Evolutionary conservation across 2,113 vertebrate species (phyloP).

Genomic region (Turdus rufiventris): DNA sequence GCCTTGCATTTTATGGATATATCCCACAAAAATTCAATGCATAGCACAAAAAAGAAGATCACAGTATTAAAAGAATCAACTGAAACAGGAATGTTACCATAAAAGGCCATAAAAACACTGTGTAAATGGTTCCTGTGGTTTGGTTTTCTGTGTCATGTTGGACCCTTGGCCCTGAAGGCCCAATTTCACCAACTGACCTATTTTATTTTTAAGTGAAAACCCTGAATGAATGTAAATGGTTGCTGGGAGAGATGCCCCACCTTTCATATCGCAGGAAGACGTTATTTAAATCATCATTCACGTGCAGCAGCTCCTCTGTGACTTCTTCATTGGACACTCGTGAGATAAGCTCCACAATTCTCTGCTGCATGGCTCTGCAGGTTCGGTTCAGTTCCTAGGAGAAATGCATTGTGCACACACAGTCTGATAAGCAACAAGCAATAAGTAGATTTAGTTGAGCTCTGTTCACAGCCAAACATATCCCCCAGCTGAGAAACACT

Average conservation of each 20-base stretch:
- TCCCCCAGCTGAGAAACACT: conserved; percentile 39
- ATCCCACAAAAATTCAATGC: not conserved
- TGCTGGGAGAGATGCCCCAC: conserved; percentile 53
- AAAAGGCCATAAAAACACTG: not conserved
- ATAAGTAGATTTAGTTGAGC: conserved; percentile 17
- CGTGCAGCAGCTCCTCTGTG: conserved; percentile 92
- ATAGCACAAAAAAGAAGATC: not conserved
- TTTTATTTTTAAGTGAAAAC: not conserved
- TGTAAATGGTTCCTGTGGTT: not conserved
- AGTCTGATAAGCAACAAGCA: conserved; percentile 22
- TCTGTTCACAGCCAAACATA: conserved; percentile 39
- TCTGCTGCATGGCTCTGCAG: conserved; percentile 95
- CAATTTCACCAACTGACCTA: not conserved
- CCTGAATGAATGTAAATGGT: not conserved
- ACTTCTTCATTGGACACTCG: conserved; percentile 93
- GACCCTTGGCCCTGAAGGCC: not conserved
- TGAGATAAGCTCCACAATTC: conserved; percentile 94
- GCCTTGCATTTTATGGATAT: not conserved
- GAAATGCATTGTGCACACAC: conserved; percentile 7
- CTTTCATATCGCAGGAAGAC: conserved; percentile 95
- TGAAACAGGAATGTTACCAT: not conserved
- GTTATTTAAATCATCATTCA: conserved; percentile 97
- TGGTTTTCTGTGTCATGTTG: not conserved
- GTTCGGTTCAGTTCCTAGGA: conserved; percentile 92
- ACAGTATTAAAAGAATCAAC: not conserved